Conservation (phyloP, 2,113 vertebrate species). For the Scophthalmus maximus region DNA sequence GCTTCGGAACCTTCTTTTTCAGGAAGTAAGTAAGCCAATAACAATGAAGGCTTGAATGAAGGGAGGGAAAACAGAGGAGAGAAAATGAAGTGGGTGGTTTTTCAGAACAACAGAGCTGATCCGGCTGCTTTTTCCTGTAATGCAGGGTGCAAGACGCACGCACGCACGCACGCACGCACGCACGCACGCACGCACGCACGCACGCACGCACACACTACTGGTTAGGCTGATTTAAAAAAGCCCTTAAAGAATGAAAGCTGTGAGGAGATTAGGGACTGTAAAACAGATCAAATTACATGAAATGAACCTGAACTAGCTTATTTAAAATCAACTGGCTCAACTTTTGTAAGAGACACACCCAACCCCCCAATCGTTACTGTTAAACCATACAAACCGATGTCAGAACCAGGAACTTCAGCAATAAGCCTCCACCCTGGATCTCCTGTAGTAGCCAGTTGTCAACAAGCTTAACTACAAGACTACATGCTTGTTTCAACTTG, state of each 20-base stretch:
- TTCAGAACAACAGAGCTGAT: conserved; percentile 58
- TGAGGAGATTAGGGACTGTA: background rate
- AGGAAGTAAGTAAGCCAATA: conserved; percentile 66
- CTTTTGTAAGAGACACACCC: conserved; percentile 10
- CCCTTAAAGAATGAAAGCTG: background rate
- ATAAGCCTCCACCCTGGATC: background rate
- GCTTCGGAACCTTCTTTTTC: conserved; percentile 30
- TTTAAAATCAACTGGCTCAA: background rate
- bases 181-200: background rate
- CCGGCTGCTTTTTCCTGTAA: conserved; percentile 77
- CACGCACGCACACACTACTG: background rate
- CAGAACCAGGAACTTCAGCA: conserved; percentile 12
- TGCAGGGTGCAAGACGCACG: conserved; percentile 46
- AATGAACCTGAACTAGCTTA: background rate
- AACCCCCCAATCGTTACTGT: background rate
- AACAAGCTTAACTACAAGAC: background rate
- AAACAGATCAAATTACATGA: background rate
- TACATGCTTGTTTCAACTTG: background rate
- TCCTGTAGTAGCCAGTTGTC: background rate
- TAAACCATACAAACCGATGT: background rate
- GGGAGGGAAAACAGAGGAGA: conserved; percentile 48
- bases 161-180: background rate
- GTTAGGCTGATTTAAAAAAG: conserved; percentile 10
- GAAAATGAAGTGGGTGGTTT: conserved; percentile 48
- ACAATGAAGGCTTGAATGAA: conserved; percentile 40